These are phyloP conservation scores for Andrena minutula DNA, from an alignment of 2,888 invertebrate species.

Conservation along the genomic window DNA sequence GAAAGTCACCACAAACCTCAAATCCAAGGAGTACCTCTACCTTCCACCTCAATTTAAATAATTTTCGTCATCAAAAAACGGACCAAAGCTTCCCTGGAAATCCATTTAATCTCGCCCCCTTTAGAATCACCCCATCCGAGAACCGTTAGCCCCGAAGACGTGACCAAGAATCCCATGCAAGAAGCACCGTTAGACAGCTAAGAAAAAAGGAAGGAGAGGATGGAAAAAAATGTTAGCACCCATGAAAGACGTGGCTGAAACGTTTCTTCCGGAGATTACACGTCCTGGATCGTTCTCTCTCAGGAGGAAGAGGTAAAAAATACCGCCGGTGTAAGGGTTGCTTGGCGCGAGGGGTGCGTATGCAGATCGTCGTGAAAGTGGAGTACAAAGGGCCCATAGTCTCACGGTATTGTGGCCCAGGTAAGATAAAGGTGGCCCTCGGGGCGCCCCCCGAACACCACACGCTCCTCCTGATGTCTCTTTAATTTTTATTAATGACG, in stretches of 20 bases:
- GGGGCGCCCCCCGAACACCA: constrained; percentile 58
- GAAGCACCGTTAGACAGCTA: constrained; percentile 54
- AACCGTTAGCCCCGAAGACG: constrained; percentile 60
- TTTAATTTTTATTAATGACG: constrained; percentile 85
- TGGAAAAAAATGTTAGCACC: constrained; percentile 62
- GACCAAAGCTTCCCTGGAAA: background rate
- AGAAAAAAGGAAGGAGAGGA: background rate
- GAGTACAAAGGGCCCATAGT: constrained; percentile 84
- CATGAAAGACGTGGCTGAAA: constrained; percentile 46
- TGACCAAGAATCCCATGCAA: constrained; percentile 57
- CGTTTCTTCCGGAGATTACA: constrained; percentile 63
- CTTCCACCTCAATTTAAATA: too few species aligned
- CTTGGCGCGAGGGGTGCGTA: constrained; percentile 76
- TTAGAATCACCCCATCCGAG: background rate
- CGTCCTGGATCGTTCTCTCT: constrained; percentile 25
- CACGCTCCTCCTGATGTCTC: constrained; percentile 81
- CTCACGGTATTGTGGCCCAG: constrained; percentile 84
- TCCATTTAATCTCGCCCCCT: background rate
- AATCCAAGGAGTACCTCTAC: too few species aligned
- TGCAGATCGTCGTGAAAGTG: constrained; percentile 83
- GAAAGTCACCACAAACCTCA: too few species aligned
- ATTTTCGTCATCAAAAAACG: too few species aligned
- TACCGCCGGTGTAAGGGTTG: constrained; percentile 30
- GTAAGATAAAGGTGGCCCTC: constrained; percentile 82
- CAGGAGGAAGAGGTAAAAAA: constrained; percentile 30